Conservation (phyloP, 2,113 vertebrate genomes). For the Elephas maximus region DNA sequence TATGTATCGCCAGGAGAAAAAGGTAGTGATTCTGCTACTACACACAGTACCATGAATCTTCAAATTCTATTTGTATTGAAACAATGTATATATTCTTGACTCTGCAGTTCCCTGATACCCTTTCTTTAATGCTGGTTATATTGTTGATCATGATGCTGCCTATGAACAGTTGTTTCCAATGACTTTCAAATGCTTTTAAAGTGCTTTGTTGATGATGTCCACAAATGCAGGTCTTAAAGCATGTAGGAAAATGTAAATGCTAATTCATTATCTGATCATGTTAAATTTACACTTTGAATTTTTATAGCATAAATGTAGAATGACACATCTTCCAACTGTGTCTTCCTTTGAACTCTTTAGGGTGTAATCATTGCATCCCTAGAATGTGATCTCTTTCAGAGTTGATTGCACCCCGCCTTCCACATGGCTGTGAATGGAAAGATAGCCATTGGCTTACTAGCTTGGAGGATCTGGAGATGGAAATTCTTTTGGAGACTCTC, state of each 20-base stretch:
- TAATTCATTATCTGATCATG: constrained; percentile 60
- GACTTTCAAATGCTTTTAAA: neutral
- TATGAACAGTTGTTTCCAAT: neutral
- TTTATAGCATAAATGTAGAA: constrained; percentile 27
- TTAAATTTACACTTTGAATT: constrained; percentile 62
- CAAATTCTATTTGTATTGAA: neutral
- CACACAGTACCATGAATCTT: neutral
- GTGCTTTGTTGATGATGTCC: constrained; percentile 49
- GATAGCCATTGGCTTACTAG: neutral
- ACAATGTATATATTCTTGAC: neutral
- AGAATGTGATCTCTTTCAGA: neutral
- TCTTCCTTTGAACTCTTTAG: constrained; percentile 34
- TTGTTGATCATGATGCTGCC: neutral
- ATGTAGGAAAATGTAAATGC: constrained; percentile 44
- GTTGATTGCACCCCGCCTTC: neutral
- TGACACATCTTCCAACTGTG: neutral
- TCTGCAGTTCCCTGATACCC: neutral
- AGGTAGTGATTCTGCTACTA: neutral
- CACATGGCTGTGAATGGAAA: neutral
- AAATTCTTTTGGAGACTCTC: neutral
- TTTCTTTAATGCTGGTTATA: neutral
- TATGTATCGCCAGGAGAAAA: neutral
- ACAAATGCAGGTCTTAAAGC: constrained; percentile 50
- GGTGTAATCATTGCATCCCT: neutral
- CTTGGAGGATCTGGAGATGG: neutral